Conservation (phyloP, 2,797 vertebrate species). For the Avahi laniger region DNA sequence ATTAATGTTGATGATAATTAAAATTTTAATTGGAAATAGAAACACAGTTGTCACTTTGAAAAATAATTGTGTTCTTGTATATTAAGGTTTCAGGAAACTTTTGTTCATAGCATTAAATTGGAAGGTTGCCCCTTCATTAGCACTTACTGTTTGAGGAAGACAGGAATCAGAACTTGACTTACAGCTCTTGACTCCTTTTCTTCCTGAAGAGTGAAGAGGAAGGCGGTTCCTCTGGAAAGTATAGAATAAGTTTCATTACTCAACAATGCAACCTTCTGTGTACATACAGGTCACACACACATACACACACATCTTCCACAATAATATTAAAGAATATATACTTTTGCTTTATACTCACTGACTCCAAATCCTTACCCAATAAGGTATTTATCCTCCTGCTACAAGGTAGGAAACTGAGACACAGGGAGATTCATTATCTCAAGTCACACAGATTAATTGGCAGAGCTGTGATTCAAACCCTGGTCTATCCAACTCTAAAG, state of each 20-base stretch:
- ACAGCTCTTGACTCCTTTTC: background rate
- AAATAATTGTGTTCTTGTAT: background rate
- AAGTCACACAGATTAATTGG: background rate
- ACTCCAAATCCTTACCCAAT: background rate
- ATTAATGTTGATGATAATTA: slow-evolving; percentile 28
- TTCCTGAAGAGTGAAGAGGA: background rate
- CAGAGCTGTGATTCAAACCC: background rate
- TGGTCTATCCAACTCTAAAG: background rate
- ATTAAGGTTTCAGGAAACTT: background rate
- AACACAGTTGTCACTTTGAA: background rate
- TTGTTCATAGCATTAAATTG: background rate
- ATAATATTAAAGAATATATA: background rate
- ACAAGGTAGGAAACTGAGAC: background rate
- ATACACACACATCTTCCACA: background rate
- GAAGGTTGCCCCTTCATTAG: background rate
- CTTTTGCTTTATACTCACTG: background rate
- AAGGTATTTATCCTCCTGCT: background rate
- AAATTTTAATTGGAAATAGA: slow-evolving; percentile 36
- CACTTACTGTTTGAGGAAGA: background rate
- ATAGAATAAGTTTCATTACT: background rate
- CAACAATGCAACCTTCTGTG: background rate
- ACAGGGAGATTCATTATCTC: background rate
- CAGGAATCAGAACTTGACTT: background rate
- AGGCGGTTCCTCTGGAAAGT: background rate
- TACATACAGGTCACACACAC: background rate